A percentile compares a stretch with the other conserved stretches of the same genome.
phyloP scores from a whole-genome alignment of 1,140 invertebrate genomes.

The Scaptodrosophila lebanonensis region DNA sequence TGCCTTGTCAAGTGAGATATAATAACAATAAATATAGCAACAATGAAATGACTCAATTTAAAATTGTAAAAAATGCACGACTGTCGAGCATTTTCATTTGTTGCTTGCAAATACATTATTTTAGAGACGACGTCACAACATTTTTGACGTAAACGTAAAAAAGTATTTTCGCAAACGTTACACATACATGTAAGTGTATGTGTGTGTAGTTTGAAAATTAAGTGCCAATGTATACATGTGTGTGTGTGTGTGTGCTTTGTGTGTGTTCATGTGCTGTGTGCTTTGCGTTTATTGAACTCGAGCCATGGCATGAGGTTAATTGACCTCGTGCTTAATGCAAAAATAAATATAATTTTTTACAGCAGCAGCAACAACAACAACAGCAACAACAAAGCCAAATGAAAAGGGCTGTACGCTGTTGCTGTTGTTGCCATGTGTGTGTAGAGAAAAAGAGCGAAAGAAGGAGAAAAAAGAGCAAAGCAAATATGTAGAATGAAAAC shows the following conservation, averaged over 20 bases:
- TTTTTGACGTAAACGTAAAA: slow-evolving; percentile 57
- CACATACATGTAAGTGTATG: background rate
- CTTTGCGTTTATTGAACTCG: slow-evolving; percentile 75
- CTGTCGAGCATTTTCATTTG: slow-evolving; percentile 39
- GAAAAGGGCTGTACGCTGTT: slow-evolving; percentile 47
- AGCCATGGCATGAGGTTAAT: slow-evolving; percentile 70
- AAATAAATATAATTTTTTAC: slow-evolving; percentile 73
- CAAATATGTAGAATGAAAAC: slow-evolving; percentile 65
- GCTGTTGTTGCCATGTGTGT: slow-evolving; percentile 44
- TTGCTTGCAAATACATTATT: slow-evolving; percentile 50
- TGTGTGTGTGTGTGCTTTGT: slow-evolving; percentile 12
- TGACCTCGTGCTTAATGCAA: slow-evolving; percentile 77
- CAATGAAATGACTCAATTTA: slow-evolving; percentile 71
- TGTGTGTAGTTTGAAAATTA: slow-evolving; percentile 47
- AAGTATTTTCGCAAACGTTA: no score
- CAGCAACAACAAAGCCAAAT: slow-evolving; percentile 47
- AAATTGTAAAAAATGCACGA: slow-evolving; percentile 66
- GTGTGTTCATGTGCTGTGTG: slow-evolving; percentile 44
- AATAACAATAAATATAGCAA: slow-evolving; percentile 42
- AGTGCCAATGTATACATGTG: slow-evolving; percentile 15
- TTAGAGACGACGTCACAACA: slow-evolving; percentile 56
- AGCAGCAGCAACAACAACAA: slow-evolving; percentile 13
- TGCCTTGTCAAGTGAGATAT: slow-evolving; percentile 69
- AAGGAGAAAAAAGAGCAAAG: slow-evolving; percentile 67
- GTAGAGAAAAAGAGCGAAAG: slow-evolving; percentile 32